phyloP scores from a whole-genome alignment of 2,888 invertebrate species.

The Leucoma salicis region DNA sequence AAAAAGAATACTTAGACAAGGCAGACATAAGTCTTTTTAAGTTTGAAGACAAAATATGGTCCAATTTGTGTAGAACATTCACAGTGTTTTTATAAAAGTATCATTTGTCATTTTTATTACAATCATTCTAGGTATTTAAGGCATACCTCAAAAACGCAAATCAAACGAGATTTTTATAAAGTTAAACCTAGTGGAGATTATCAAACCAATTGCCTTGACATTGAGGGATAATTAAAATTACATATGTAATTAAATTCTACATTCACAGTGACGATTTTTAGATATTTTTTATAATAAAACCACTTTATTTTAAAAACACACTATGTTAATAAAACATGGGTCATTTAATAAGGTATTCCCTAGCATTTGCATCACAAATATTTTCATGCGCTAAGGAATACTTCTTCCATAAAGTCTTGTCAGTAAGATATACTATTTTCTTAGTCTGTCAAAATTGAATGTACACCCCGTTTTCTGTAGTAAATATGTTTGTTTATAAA shows the following conservation, averaged over 20 bases:
- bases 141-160: not conserved
- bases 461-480: constrained; percentile 66
- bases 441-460: constrained; percentile 50
- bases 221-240: not conserved
- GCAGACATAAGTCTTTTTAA: constrained; percentile 44
- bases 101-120: constrained; percentile 32
- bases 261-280: not conserved
- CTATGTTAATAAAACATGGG: constrained; percentile 6
- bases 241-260: not conserved
- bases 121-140: constrained; percentile 8
- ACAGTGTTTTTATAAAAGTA: constrained; percentile 11
- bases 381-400: constrained; percentile 13
- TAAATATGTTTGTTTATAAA: constrained; percentile 5
- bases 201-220: constrained; percentile 3
- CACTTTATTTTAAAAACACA: not conserved
- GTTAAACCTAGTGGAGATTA: constrained; percentile 1
- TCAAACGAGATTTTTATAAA: not conserved
- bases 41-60: constrained; percentile 50
- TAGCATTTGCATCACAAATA: constrained; percentile 9
- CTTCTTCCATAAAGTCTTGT: constrained; percentile 56
- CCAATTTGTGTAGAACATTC: constrained; percentile 55
- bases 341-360: constrained; percentile 4
- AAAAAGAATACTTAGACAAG: constrained; percentile 41
- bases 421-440: constrained; percentile 57
- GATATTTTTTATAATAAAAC: not conserved